phyloP scores from a whole-genome alignment of 2,113 vertebrate species.

The Pongo pygmaeus region DNA sequence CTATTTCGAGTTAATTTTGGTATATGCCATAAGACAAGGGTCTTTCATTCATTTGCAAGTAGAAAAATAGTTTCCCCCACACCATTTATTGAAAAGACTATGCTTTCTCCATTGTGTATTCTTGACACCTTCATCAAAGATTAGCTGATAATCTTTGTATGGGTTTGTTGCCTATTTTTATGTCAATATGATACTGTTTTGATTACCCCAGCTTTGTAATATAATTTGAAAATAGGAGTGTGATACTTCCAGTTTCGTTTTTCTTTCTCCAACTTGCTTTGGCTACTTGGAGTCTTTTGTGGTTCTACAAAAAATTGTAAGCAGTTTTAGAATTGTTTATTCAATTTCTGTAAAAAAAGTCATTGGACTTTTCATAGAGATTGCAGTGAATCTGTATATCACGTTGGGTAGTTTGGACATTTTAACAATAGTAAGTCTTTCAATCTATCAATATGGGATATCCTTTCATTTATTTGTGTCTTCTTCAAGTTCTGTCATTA shows the following conservation, averaged over 20 bases:
- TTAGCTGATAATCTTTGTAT: not conserved
- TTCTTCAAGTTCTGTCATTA: not conserved
- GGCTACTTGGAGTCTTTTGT: not conserved
- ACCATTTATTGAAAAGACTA: not conserved
- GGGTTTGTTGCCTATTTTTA: not conserved
- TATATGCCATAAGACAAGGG: not conserved
- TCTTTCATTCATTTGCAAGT: not conserved
- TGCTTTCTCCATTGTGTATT: not conserved
- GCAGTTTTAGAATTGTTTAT: too few relatives aligned
- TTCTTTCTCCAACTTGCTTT: not conserved
- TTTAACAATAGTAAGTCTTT: not conserved
- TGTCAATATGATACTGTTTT: not conserved
- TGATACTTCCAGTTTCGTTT: not conserved
- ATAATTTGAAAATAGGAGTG: not conserved
- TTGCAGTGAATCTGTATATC: not conserved
- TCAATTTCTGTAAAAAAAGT: not conserved
- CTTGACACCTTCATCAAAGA: too few relatives aligned
- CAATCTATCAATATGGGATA: not conserved
- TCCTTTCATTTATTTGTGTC: not conserved
- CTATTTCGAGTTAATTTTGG: not conserved
- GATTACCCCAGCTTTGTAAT: not conserved
- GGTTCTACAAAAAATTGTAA: not conserved
- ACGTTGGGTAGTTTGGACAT: not conserved
- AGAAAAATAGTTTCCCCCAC: not conserved
- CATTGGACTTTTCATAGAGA: not conserved